phyloP scores from a whole-genome alignment of 2,888 invertebrate genomes.

The Urechis unicinctus region DNA sequence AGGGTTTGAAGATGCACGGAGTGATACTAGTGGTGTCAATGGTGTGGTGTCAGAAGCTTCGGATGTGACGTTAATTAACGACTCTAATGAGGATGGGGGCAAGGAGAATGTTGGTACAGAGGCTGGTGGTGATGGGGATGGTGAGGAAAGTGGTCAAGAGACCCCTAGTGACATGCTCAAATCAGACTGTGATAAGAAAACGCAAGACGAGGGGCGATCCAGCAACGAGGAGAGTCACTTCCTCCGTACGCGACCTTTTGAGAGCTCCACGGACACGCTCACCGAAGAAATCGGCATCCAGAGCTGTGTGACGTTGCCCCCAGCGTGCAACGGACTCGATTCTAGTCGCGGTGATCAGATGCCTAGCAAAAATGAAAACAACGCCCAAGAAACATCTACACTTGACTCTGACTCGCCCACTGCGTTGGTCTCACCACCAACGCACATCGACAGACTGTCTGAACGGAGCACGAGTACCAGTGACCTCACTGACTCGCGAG shows the following conservation, averaged over 20 bases:
- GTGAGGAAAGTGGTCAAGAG: neutral
- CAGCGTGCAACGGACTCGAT: too few species aligned
- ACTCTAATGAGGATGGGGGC: too few species aligned
- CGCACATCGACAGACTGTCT: slow-evolving; percentile 1
- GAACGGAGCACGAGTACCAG: slow-evolving; percentile 47
- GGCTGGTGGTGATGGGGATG: neutral
- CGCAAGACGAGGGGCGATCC: too few species aligned
- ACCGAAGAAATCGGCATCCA: slow-evolving; percentile 21
- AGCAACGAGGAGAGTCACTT: neutral
- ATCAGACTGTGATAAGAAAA: too few species aligned
- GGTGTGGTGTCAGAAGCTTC: too few species aligned
- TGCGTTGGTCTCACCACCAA: neutral
- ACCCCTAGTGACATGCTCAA: too few species aligned
- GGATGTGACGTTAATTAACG: too few species aligned
- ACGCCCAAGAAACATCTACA: too few species aligned
- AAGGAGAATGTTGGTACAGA: too few species aligned
- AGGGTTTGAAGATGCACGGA: too few species aligned
- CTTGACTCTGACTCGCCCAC: too few species aligned
- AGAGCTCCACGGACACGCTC: slow-evolving; percentile 58
- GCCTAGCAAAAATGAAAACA: too few species aligned
- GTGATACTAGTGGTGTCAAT: neutral
- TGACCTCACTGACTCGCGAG: slow-evolving; percentile 41
- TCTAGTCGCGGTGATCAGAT: neutral
- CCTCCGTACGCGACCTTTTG: slow-evolving; percentile 41
- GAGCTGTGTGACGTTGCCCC: neutral